phyloP scores from a whole-genome alignment of 2,888 invertebrate genomes.

The Myathropa florea region DNA sequence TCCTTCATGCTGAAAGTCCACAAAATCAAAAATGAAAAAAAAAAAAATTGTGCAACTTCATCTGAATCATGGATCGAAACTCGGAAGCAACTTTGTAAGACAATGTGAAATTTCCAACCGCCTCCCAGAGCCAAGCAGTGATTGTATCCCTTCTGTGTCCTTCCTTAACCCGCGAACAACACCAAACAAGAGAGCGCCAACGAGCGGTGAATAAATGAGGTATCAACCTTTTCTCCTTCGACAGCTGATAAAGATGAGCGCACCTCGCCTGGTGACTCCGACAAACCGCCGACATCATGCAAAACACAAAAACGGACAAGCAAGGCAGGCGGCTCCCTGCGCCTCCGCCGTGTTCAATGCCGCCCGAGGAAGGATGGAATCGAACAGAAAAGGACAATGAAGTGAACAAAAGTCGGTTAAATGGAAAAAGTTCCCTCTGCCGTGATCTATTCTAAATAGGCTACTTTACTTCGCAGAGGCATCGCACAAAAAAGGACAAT shows the following conservation, averaged over 20 bases:
- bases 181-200: constrained; percentile 1
- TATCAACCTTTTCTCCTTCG: constrained; percentile 19
- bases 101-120: not conserved
- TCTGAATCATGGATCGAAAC: not conserved
- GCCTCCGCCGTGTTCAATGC: too few species aligned
- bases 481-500: constrained; percentile 56
- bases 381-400: constrained; percentile 52
- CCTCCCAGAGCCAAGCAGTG: not conserved
- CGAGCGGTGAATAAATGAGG: constrained; percentile 32
- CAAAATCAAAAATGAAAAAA: not conserved
- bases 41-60: constrained; percentile 7
- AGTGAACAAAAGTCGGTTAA: constrained; percentile 68
- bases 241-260: constrained; percentile 35
- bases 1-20: not conserved
- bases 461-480: constrained; percentile 54
- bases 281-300: constrained; percentile 27
- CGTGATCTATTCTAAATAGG: constrained; percentile 70
- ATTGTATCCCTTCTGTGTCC: not conserved
- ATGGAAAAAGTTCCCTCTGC: constrained; percentile 65
- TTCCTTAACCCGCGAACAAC: constrained; percentile 1
- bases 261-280: not conserved
- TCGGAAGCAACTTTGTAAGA: not conserved
- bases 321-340: too few species aligned
- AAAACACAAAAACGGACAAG: constrained; percentile 2
- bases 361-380: not conserved